Evolutionary conservation across 2,113 vertebrate genomes (phyloP).

Genomic region (Lycaon pictus): DNA sequence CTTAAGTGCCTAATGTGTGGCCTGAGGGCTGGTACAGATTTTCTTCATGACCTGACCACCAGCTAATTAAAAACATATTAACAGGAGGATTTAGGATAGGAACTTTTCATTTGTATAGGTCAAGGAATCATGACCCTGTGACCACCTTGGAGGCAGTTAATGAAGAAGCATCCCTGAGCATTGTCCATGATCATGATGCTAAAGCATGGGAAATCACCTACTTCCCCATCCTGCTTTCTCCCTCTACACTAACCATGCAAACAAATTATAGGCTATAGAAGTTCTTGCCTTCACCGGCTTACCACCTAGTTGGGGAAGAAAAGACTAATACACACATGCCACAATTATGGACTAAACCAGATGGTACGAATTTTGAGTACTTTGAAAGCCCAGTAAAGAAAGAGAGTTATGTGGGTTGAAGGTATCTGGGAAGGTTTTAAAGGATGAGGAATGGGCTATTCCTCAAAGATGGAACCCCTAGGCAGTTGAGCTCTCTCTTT

Average conservation of each 20-base stretch:
- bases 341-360: constrained; percentile 21
- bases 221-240: neutral
- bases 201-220: neutral
- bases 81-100: neutral
- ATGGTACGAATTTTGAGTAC: neutral
- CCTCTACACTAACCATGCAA: neutral
- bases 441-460: neutral
- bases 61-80: constrained; percentile 24
- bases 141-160: neutral
- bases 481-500: neutral
- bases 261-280: neutral
- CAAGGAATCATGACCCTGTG: neutral
- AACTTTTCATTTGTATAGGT: constrained; percentile 6
- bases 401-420: neutral
- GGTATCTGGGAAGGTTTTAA: neutral
- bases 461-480: neutral
- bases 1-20: neutral
- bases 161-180: neutral
- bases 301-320: neutral
- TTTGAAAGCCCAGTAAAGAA: neutral
- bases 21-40: neutral
- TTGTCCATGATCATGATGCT: neutral
- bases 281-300: neutral
- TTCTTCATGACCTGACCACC: neutral
- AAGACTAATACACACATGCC: neutral